Evolutionary conservation across 2,797 vertebrate species (phyloP).

Genomic region (Lithobates pipiens): DNA sequence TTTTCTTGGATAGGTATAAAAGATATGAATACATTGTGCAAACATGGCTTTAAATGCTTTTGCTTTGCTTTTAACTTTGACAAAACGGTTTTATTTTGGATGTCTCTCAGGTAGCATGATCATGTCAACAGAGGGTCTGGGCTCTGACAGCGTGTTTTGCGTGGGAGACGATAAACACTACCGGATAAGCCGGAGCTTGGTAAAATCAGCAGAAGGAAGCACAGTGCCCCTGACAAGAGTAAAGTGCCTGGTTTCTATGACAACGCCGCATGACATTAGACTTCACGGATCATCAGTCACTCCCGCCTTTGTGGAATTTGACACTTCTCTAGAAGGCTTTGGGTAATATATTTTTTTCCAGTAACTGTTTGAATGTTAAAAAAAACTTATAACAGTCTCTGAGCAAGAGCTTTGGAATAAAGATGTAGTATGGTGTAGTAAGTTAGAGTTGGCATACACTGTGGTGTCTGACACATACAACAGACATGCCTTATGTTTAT

Average conservation of each 20-base stretch:
- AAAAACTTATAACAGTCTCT: too few relatives aligned
- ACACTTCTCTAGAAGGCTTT: slow-evolving; percentile 94
- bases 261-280: slow-evolving; percentile 96
- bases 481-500: too few relatives aligned
- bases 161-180: slow-evolving; percentile 93
- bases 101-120: slow-evolving; percentile 87
- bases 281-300: slow-evolving; percentile 93
- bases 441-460: too few relatives aligned
- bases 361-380: too few relatives aligned
- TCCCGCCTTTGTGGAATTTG: slow-evolving; percentile 95
- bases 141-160: slow-evolving; percentile 91
- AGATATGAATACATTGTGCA: too few relatives aligned
- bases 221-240: slow-evolving; percentile 96
- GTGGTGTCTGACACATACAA: too few relatives aligned
- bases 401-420: too few relatives aligned
- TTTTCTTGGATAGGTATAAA: too few relatives aligned
- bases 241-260: slow-evolving; percentile 99
- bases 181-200: slow-evolving; percentile 93
- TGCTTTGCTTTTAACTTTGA: background rate
- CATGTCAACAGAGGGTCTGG: slow-evolving; percentile 90
- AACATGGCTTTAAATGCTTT: too few relatives aligned
- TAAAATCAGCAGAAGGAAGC: slow-evolving; percentile 94
- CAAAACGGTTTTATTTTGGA: slow-evolving; percentile 44
- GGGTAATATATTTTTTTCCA: slow-evolving; percentile 78
- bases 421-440: too few relatives aligned